Base-by-base conservation (phyloP, 2,888 invertebrate genomes). In the Coecobrya sp. region DNA sequence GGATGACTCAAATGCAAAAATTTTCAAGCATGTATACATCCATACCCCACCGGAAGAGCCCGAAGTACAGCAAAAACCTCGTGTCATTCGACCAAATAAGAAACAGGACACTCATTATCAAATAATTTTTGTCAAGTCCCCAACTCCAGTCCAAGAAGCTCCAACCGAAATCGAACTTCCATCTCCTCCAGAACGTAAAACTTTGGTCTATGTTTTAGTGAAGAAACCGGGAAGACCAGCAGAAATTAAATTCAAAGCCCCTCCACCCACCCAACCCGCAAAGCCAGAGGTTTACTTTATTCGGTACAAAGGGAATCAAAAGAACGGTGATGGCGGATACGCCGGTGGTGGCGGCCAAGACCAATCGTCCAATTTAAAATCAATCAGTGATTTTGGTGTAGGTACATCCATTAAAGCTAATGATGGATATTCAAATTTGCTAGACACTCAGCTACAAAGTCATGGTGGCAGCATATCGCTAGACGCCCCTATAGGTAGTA, bases 281-380 rank as follows among this genome's bases (percentile, higher is more conserved):
- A 98, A 98, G 96, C 98, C 98, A 90, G 98, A 98, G 96, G 98
- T 98, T 89, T 98, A 98, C 97, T 98, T 98, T 97, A 98, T 97
- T 97, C 97, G 97, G 95, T 97, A 97, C 96, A 97, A 97, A 59
- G 86, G 86, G 13, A 65, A 59, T 65, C 49, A 10, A 30, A 62
- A 76, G 11, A 22, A 55, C 5, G 27, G 22, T 11, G 27, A 55
- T 8, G 27, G 22, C 8, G 27, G 30, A 49, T 13, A 65, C 25
- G 22, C 11, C 11, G 85, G 36, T 36, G 82, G 70, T 13, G 36
- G 36, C n/a, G n/a, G n/a, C n/a, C 73, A 70, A 19, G 76, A 45
- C 13, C 76, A 55, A 25, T n/a, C 55, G 7, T 36, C 84, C 1
- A 36, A 84, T 3, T 10, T 62, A 8, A 30, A 27, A 8, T 16